Conservation (phyloP, 2,113 vertebrate species). For the Protomyctophum bolini region DNA sequence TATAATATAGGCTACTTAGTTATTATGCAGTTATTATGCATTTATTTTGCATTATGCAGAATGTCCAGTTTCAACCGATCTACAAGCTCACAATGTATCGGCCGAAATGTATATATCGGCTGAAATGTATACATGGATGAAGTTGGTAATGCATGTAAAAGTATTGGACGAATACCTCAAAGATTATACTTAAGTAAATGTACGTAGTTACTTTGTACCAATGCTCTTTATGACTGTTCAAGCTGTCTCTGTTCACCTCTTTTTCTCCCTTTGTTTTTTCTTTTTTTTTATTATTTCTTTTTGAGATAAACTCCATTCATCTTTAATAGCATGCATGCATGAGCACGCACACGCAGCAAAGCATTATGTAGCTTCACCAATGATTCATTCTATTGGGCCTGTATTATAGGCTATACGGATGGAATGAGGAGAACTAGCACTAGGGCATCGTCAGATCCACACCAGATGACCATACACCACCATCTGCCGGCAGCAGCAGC, state of each 20-base stretch:
- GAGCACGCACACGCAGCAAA: slow-evolving; percentile 9
- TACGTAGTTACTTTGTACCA: no score
- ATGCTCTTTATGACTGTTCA: no score
- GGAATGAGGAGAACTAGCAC: slow-evolving; percentile 61
- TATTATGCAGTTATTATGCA: no score
- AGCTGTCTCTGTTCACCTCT: neutral
- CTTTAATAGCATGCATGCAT: neutral
- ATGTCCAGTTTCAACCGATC: no score
- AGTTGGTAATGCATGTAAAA: no score
- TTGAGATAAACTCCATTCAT: neutral
- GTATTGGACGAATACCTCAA: no score
- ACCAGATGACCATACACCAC: slow-evolving; percentile 77
- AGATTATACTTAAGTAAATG: no score
- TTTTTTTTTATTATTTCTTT: neutral
- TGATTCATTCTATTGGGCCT: slow-evolving; percentile 12
- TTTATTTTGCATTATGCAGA: no score
- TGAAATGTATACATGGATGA: no score
- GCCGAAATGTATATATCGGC: no score
- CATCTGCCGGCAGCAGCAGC: slow-evolving; percentile 75
- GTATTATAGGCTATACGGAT: slow-evolving; percentile 15
- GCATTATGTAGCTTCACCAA: slow-evolving; percentile 10
- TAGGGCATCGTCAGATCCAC: slow-evolving; percentile 66
- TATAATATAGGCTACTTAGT: no score
- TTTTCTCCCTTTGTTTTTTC: neutral
- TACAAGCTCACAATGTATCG: no score